Percentiles rank a stretch among this genome's conserved stretches.
phyloP scores from a whole-genome alignment of 2,888 invertebrate genomes.

The Eupeodes latifasciatus region DNA sequence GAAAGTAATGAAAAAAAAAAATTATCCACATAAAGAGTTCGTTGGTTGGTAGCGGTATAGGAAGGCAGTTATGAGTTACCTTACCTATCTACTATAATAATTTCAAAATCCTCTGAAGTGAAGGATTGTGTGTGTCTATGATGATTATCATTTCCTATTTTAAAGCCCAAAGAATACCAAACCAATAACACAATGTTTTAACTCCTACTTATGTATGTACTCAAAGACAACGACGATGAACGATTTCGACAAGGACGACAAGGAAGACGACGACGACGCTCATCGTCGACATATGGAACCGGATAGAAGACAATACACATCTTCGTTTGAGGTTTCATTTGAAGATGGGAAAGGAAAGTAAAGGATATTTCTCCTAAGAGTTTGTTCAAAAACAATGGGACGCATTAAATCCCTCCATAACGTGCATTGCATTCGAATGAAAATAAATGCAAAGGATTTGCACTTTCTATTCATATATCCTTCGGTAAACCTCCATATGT shows the following conservation, averaged over 20 bases:
- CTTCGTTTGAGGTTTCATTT: conserved; percentile 25
- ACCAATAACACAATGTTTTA: conserved; percentile 2
- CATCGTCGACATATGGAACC: no score
- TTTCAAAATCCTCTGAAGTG: not conserved
- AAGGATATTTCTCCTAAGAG: not conserved
- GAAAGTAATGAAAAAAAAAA: no score
- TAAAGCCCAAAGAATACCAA: not conserved
- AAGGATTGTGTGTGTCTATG: not conserved
- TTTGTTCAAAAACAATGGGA: conserved; percentile 19
- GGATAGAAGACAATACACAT: conserved; percentile 4
- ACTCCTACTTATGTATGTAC: not conserved
- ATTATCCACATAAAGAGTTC: no score
- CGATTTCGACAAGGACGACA: no score
- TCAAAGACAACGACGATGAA: not conserved
- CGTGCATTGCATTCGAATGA: conserved; percentile 18
- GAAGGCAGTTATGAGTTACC: no score
- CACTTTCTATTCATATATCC: conserved; percentile 26
- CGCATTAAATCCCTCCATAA: conserved; percentile 5
- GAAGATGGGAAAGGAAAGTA: not conserved
- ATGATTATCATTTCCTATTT: not conserved
- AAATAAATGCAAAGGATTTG: conserved; percentile 45
- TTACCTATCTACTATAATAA: not conserved
- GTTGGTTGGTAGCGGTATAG: no score
- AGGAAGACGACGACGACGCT: no score
- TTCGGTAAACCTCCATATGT: not conserved